Evolutionary conservation across 2,113 vertebrate genomes (phyloP).

Genomic region (Arizona elegans): DNA sequence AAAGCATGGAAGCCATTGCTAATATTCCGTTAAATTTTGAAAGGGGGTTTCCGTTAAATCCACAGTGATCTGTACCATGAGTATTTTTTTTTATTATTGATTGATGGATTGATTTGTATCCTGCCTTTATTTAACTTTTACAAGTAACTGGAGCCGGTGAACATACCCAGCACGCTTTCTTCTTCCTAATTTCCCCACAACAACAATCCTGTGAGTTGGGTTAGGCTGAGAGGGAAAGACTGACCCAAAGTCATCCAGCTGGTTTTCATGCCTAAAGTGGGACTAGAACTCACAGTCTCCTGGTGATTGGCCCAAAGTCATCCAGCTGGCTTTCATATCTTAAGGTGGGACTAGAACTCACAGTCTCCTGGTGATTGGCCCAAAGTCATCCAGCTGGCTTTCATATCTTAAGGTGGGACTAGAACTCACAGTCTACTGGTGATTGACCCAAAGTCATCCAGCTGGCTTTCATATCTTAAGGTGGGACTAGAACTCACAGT

Average conservation of each 20-base stretch:
- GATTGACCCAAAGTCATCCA: too few species aligned
- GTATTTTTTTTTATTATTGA: neutral
- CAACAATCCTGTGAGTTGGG: neutral
- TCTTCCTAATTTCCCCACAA: neutral
- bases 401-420: neutral
- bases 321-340: too few species aligned
- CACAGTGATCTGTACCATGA: neutral
- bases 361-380: too few species aligned
- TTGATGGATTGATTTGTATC: neutral
- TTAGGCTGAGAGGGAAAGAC: neutral
- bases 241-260: too few species aligned
- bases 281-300: too few species aligned
- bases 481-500: neutral
- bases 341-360: too few species aligned
- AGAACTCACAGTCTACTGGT: neutral
- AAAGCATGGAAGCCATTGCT: neutral
- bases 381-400: too few species aligned
- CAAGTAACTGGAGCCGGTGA: neutral
- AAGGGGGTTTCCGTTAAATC: neutral
- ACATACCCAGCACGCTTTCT: neutral
- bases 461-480: too few species aligned
- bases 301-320: too few species aligned
- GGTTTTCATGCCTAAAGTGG: too few species aligned
- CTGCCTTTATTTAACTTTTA: neutral
- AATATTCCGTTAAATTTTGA: neutral